These are phyloP conservation scores for Pogonocichla stellata DNA, from an alignment of 2,113 vertebrate genomes.

Conservation along the genomic window DNA sequence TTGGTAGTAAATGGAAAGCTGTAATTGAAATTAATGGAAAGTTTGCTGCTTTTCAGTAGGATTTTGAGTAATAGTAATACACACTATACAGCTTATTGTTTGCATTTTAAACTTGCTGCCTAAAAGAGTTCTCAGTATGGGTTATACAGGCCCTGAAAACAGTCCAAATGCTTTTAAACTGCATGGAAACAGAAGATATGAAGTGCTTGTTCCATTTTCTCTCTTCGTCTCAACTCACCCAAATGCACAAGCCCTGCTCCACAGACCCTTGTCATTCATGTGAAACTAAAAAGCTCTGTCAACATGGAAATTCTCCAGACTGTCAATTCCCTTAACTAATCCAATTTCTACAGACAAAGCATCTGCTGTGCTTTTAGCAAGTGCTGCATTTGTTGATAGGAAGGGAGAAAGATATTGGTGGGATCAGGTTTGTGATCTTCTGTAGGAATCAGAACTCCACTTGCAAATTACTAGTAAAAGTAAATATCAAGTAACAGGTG, in stretches of 20 bases:
- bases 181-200: not conserved
- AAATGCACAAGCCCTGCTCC: not conserved
- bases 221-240: not conserved
- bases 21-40: not conserved
- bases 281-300: conserved; percentile 23
- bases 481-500: not conserved
- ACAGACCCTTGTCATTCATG: not conserved
- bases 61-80: not conserved
- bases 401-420: not conserved
- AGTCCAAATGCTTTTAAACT: not conserved
- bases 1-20: not conserved
- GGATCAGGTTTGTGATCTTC: not conserved
- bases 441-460: not conserved
- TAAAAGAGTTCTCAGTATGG: not conserved
- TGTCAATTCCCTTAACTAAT: not conserved
- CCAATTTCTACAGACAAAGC: not conserved
- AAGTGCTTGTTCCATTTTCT: not conserved
- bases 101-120: not conserved
- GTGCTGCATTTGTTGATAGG: not conserved
- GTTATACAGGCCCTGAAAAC: not conserved
- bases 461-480: not conserved
- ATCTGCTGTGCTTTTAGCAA: not conserved
- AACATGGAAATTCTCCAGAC: not conserved
- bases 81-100: not conserved
- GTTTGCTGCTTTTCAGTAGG: not conserved